Evolutionary conservation across 2,113 vertebrate species (phyloP), one percentile per base, ranked within the genome.

Genomic region (Daphoenositta chrysoptera): DNA sequence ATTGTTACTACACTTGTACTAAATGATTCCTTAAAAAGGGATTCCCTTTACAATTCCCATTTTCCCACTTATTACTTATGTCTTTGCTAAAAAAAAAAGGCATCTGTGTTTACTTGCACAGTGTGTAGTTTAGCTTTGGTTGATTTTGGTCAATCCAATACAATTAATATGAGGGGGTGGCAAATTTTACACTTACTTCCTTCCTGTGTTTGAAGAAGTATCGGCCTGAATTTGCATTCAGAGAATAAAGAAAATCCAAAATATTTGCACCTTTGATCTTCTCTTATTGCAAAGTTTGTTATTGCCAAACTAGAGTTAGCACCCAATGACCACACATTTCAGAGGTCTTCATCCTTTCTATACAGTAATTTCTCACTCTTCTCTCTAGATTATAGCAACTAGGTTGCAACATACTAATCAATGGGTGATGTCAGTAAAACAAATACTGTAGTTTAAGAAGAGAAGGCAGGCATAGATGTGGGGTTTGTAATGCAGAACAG

Each of bases 381-480:
- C 42, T 54, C 37, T 63, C 11, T 2, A 3, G 9, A 66, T n/a
- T 56, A 70, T 2, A 63, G 13, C 78, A 93, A 72, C 8, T 6
- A 54, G 45, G 39, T 56, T 84, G 78, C 28, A 69, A 85, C 54
- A 80, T 1, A 28, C 33, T 66, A 45, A 79, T 61, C 13, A 1
- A 50, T 17, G 23, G 15, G 58, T 51, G 22, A 54, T 2, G 1
- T 42, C 27, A 66, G 50, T 33, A 73, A 78, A 82, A 37, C 47
- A 61, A 89, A 69, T 44, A 69, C 6, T 2, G 0, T 22, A 12
- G 33, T 18, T 77, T 45, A 40, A 53, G 54, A 78, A 19, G 37
- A 64, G 50, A 87, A 70, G 10, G 33, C 24, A 60, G 51, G n/a
- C 72, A 54, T 0, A 50, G 56, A 73, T 0, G 0, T 18, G 10